These are phyloP conservation scores for Sterrhoptilus dennistouni DNA, from an alignment of 2,113 vertebrate genomes.

Conservation along the genomic window DNA sequence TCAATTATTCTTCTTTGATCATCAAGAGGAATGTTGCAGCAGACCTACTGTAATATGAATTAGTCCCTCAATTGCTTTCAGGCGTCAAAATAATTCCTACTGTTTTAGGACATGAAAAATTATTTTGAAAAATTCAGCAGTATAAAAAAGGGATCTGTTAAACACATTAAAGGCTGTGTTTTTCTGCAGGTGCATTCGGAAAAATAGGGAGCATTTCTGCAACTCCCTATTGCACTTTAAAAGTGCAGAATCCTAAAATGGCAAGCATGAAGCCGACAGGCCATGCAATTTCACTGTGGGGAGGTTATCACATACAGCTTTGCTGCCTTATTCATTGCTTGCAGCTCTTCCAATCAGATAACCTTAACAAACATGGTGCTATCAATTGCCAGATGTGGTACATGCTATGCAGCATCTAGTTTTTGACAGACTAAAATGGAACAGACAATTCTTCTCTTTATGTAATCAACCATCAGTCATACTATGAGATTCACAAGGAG, in stretches of 20 bases:
- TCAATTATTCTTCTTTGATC: not conserved
- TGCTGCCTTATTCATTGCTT: slow-evolving; percentile 27
- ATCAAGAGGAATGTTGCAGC: not conserved
- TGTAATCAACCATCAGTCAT: slow-evolving; percentile 56
- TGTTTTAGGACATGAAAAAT: not conserved
- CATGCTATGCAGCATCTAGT: not conserved
- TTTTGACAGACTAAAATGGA: slow-evolving; percentile 38
- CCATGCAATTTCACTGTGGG: slow-evolving; percentile 10
- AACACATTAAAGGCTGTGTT: not conserved
- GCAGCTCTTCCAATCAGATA: slow-evolving; percentile 34
- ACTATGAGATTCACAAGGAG: slow-evolving; percentile 42
- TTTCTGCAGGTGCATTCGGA: not conserved
- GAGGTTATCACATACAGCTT: slow-evolving; percentile 40
- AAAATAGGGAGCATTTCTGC: not conserved
- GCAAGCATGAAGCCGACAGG: not conserved
- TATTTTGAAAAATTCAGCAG: not conserved
- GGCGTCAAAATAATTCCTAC: not conserved
- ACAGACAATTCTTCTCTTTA: slow-evolving; percentile 24
- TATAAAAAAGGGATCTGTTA: not conserved
- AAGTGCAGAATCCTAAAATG: slow-evolving; percentile 9
- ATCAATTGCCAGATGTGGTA: slow-evolving; percentile 38
- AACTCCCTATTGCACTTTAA: not conserved
- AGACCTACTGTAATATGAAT: not conserved
- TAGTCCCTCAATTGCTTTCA: not conserved
- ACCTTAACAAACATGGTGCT: slow-evolving; percentile 44